A percentile compares a stretch with the other conserved stretches of the same genome.
Evolutionary conservation across 2,113 vertebrate genomes (phyloP).

Genomic region (Addax nasomaculatus): DNA sequence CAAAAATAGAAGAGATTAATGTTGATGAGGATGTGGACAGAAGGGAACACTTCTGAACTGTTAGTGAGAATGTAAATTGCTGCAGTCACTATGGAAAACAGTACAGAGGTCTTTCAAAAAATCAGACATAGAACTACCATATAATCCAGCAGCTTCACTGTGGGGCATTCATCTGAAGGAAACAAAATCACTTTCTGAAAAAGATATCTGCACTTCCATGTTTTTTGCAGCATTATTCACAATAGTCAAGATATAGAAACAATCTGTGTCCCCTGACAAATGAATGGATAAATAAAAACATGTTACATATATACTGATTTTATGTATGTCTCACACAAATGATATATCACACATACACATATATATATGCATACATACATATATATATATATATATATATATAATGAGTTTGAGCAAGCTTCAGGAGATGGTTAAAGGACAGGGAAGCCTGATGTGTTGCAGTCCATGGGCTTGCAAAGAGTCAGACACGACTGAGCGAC

Average conservation of each 20-base stretch:
- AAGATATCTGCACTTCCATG: not conserved
- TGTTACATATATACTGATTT: not conserved
- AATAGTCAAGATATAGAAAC: not conserved
- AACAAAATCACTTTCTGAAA: not conserved
- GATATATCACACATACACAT: not conserved
- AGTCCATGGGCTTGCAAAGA: not conserved
- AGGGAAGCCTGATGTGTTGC: not conserved
- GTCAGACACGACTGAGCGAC: not conserved
- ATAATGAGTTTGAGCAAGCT: not conserved
- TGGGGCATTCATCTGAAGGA: not conserved
- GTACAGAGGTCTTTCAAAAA: not conserved
- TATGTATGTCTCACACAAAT: not conserved
- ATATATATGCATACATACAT: not conserved
- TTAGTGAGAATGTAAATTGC: not conserved
- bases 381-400: rapidly evolving
- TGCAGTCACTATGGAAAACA: not conserved
- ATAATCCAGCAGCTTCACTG: not conserved
- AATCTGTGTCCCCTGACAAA: not conserved
- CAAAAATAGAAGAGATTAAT: not conserved
- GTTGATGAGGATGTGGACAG: not conserved
- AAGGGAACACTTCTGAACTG: not conserved
- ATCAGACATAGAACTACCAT: not conserved
- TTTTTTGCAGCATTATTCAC: not conserved
- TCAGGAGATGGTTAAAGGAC: not conserved
- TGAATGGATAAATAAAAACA: not conserved